Evolutionary conservation across 1,140 invertebrate species (phyloP).

Genomic region (Nautilus pompilius): DNA sequence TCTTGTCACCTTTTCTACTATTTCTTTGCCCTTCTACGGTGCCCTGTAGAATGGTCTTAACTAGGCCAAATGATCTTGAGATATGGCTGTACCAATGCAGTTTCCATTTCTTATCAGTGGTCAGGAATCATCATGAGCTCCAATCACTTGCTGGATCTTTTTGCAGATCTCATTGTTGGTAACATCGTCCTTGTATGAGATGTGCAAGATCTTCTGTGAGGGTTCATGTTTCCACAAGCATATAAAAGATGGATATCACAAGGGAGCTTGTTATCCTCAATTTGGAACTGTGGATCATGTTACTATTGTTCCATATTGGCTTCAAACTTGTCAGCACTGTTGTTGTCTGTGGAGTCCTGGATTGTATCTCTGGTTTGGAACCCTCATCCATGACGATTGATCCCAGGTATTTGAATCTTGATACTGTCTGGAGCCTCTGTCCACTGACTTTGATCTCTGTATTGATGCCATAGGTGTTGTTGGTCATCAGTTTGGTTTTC

Average conservation of each 20-base stretch:
- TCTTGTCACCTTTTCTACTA: neutral
- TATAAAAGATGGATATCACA: neutral
- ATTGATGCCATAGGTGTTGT: constrained; percentile 2
- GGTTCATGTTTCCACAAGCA: too few relatives aligned
- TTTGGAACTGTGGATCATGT: constrained; percentile 2
- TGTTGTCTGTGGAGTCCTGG: constrained; percentile 8
- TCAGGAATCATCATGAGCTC: too few relatives aligned
- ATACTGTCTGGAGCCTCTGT: constrained; percentile 2
- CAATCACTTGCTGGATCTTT: too few relatives aligned
- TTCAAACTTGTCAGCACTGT: constrained; percentile 1
- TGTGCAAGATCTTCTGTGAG: too few relatives aligned
- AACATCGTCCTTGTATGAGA: too few relatives aligned
- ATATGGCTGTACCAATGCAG: neutral
- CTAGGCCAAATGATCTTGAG: neutral
- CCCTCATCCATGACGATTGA: constrained; percentile 9
- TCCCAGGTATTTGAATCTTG: constrained; percentile 14
- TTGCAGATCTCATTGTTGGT: too few relatives aligned
- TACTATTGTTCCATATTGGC: constrained; percentile 1
- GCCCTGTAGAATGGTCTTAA: neutral
- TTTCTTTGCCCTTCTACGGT: neutral
- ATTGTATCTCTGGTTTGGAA: constrained; percentile 6
- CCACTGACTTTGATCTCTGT: constrained; percentile 8
- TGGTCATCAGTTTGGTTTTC: constrained; percentile 16
- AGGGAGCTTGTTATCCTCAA: constrained; percentile 4
- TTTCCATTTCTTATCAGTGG: too few relatives aligned